These are phyloP conservation scores for Hofmannophila pseudospretella DNA, from an alignment of 2,888 invertebrate genomes.

Conservation along the genomic window DNA sequence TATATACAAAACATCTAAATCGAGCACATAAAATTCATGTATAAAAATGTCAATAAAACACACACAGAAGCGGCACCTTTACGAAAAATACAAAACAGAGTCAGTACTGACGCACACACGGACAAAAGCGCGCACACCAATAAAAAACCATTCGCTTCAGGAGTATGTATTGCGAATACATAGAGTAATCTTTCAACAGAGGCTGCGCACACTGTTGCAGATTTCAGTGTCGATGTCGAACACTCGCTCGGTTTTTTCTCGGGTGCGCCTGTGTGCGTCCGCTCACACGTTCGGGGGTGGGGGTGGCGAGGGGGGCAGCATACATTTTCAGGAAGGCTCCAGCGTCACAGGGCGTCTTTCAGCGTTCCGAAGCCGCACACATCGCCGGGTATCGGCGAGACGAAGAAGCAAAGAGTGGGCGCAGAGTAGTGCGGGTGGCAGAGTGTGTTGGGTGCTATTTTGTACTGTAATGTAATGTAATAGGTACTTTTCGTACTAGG, in stretches of 20 bases:
- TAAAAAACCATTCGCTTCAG: constrained; percentile 40
- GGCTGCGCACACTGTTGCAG: constrained; percentile 34
- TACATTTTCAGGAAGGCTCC: constrained; percentile 74
- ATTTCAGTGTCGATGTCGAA: constrained; percentile 35
- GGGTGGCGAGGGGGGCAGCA: constrained; percentile 41
- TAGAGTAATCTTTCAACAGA: constrained; percentile 59
- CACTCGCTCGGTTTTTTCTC: constrained; percentile 54
- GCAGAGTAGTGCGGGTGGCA: constrained; percentile 30
- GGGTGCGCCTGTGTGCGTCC: constrained; percentile 37
- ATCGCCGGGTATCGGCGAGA: constrained; percentile 72
- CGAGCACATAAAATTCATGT: constrained; percentile 70
- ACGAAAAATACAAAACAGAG: constrained; percentile 35
- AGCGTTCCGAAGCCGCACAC: constrained; percentile 73
- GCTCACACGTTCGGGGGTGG: constrained; percentile 24
- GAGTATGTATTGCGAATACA: constrained; percentile 58
- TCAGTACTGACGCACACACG: constrained; percentile 23
- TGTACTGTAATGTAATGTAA: too few relatives aligned
- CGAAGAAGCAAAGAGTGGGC: constrained; percentile 69
- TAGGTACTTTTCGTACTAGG: too few relatives aligned
- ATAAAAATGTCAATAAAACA: constrained; percentile 74
- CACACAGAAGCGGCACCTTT: constrained; percentile 31
- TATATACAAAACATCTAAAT: constrained; percentile 53
- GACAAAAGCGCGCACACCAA: constrained; percentile 30
- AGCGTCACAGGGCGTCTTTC: constrained; percentile 75
- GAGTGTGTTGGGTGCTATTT: too few relatives aligned